Conservation (phyloP, 2,888 invertebrate species). For the Atrina japonica region DNA sequence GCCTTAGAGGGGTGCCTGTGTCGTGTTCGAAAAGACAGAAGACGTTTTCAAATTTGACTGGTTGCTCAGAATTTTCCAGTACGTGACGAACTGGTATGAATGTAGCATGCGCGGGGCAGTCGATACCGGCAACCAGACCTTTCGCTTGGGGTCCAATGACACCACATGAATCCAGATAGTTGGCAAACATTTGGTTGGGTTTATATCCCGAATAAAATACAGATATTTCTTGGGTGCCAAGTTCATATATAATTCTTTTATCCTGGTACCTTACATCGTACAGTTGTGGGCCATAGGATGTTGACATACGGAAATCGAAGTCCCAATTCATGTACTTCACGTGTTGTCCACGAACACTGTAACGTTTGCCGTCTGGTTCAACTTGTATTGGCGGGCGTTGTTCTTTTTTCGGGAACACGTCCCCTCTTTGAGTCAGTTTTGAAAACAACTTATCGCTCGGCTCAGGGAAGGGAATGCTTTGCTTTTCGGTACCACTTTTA, state of each 20-base stretch:
- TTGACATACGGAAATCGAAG: slow-evolving; percentile 70
- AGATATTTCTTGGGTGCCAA: slow-evolving; percentile 71
- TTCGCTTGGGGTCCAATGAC: slow-evolving; percentile 59
- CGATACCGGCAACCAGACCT: slow-evolving; percentile 69
- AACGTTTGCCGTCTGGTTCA: slow-evolving; percentile 73
- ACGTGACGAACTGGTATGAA: slow-evolving; percentile 56
- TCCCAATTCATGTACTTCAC: slow-evolving; percentile 72
- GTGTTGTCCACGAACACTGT: slow-evolving; percentile 64
- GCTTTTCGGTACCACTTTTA: slow-evolving; percentile 10
- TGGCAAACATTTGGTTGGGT: slow-evolving; percentile 55
- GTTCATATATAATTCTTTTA: slow-evolving; percentile 74
- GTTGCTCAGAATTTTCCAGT: slow-evolving; percentile 44
- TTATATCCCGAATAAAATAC: slow-evolving; percentile 69
- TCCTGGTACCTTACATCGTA: slow-evolving; percentile 66
- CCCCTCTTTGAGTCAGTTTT: slow-evolving; percentile 48
- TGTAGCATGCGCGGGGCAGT: slow-evolving; percentile 72
- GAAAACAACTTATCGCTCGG: slow-evolving; percentile 37
- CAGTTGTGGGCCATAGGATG: slow-evolving; percentile 64
- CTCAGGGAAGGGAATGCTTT: slow-evolving; percentile 35
- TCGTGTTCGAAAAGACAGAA: slow-evolving; percentile 75
- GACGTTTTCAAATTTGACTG: slow-evolving; percentile 43
- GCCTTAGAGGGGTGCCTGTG: slow-evolving; percentile 67
- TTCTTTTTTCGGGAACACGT: slow-evolving; percentile 46
- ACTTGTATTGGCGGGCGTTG: slow-evolving; percentile 60
- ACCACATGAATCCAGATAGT: slow-evolving; percentile 65